Percentiles rank a stretch among this genome's conserved stretches.
Conservation (phyloP, 53 echinoderm and acorn worm species). For the Zoroaster sp. region DNA sequence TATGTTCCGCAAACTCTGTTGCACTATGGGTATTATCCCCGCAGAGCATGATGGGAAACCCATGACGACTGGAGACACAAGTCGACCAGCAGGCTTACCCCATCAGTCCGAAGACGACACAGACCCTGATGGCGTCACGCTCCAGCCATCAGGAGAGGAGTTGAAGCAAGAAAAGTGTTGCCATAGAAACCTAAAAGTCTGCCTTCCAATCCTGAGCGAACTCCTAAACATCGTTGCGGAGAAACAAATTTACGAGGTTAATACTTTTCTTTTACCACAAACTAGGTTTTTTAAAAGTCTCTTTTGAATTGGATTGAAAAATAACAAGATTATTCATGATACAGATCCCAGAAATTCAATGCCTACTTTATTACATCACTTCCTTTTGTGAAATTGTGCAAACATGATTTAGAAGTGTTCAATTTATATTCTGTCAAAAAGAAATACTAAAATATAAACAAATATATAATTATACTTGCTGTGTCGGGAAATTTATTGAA, state of each 20-base stretch:
- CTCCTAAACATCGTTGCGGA: neutral
- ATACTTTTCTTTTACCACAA: too few relatives aligned
- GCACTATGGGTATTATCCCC: constrained; percentile 46
- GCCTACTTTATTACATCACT: too few relatives aligned
- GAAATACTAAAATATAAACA: too few relatives aligned
- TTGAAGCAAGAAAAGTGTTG: neutral
- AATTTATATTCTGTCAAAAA: too few relatives aligned
- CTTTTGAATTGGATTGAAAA: too few relatives aligned
- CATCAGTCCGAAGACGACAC: neutral
- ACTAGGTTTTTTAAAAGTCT: too few relatives aligned
- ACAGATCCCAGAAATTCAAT: too few relatives aligned
- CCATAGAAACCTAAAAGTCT: neutral
- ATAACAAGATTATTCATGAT: too few relatives aligned
- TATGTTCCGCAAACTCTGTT: constrained; percentile 60
- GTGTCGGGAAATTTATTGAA: neutral
- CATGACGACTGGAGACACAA: constrained; percentile 11
- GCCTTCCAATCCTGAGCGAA: neutral
- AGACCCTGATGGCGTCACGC: neutral
- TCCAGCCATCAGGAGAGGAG: neutral
- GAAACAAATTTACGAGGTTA: constrained; percentile 43
- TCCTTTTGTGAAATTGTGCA: too few relatives aligned
- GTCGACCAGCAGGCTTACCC: neutral
- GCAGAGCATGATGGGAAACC: constrained; percentile 5
- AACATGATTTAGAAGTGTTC: too few relatives aligned
- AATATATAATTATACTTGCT: too few relatives aligned